Conservation (phyloP, 2,888 invertebrate genomes). For the Lucinisca nassula region DNA sequence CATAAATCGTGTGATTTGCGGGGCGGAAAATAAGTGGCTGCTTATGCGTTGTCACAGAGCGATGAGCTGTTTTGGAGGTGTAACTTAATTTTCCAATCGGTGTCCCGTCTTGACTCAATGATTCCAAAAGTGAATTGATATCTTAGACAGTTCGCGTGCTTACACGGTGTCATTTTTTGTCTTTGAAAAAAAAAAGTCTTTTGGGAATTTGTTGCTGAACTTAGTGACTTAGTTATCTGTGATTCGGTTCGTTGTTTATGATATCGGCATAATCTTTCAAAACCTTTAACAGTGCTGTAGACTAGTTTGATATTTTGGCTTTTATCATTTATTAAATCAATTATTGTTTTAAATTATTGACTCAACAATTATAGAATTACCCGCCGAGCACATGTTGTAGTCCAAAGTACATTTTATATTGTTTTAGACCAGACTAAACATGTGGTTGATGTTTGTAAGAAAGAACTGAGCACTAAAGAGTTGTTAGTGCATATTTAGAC, state of each 20-base stretch:
- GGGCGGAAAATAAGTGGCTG: constrained; percentile 59
- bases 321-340: not conserved
- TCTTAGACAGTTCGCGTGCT: constrained; percentile 6
- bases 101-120: not conserved
- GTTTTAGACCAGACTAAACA: not conserved
- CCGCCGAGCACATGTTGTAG: not conserved
- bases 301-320: not conserved
- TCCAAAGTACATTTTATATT: not conserved
- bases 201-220: not conserved
- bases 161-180: not conserved
- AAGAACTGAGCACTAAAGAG: not conserved
- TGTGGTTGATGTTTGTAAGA: not conserved
- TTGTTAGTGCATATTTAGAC: not conserved
- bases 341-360: constrained; percentile 11
- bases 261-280: not conserved
- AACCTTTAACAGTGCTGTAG: constrained; percentile 1
- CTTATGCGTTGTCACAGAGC: constrained; percentile 18
- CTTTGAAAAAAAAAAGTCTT: not conserved
- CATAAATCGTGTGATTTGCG: constrained; percentile 41
- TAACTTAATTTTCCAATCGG: constrained; percentile 69
- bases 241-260: not conserved
- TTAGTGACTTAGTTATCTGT: constrained; percentile 6
- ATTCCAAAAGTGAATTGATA: constrained; percentile 8
- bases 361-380: not conserved
- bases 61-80: constrained; percentile 31